phyloP scores from a whole-genome alignment of 2,888 invertebrate species.

The Eudasyphora cyanicolor region DNA sequence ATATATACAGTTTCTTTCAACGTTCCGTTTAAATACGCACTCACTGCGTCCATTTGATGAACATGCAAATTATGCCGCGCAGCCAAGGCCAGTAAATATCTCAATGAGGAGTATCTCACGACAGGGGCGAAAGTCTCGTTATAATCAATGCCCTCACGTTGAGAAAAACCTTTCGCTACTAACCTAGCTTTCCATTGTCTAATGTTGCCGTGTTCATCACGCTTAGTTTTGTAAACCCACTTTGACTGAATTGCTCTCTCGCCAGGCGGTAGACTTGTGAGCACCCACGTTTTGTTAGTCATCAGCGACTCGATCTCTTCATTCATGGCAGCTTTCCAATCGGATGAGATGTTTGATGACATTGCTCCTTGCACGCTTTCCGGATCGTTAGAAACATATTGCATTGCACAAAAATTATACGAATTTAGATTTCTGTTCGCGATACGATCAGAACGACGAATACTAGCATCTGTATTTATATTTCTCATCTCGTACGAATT shows the following conservation, averaged over 20 bases:
- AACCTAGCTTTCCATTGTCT: background rate
- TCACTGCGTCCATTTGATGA: slow-evolving; percentile 5
- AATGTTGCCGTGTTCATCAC: background rate
- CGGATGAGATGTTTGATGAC: background rate
- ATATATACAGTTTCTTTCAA: background rate
- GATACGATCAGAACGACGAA: background rate
- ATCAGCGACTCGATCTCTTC: background rate
- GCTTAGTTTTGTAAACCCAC: background rate
- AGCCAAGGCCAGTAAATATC: background rate
- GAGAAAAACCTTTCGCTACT: slow-evolving; percentile 7
- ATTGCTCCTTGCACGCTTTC: background rate
- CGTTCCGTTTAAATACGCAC: background rate
- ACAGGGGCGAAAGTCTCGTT: slow-evolving; percentile 17
- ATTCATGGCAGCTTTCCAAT: slow-evolving; percentile 18
- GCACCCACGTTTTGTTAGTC: background rate
- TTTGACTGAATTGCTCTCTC: background rate
- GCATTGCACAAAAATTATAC: slow-evolving; percentile 1
- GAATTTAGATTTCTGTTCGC: background rate
- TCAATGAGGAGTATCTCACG: background rate
- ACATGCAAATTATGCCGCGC: background rate
- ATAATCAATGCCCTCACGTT: slow-evolving; percentile 8
- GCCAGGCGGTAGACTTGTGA: background rate
- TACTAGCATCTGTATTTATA: no score
- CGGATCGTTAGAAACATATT: slow-evolving; percentile 18
- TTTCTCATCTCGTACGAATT: background rate